Percentiles rank a stretch among this genome's conserved stretches.
These are phyloP conservation scores for Atlantisia rogersi DNA, from an alignment of 2,113 vertebrate species.

Conservation along the genomic window DNA sequence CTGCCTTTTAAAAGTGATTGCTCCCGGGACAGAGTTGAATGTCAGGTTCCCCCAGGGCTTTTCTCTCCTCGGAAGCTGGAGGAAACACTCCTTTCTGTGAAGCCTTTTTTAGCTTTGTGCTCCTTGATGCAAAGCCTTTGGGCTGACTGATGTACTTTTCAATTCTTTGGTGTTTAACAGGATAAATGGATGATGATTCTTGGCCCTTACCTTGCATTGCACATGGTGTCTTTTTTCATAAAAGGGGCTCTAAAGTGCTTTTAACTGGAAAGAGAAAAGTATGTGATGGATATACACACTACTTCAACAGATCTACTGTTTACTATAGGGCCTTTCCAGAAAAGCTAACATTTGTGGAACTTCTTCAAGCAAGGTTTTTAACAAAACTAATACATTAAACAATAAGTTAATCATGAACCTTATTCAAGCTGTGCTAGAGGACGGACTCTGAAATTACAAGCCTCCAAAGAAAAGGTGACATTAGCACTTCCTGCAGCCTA, in stretches of 20 bases:
- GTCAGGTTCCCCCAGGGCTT: not conserved
- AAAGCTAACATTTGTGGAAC: conserved; percentile 65
- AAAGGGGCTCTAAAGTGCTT: not conserved
- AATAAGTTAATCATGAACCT: conserved; percentile 35
- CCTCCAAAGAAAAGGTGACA: conserved; percentile 49
- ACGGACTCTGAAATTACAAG: conserved; percentile 14
- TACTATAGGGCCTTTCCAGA: not conserved
- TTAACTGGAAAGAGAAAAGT: not conserved
- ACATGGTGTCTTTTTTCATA: not conserved
- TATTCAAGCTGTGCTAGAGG: not conserved
- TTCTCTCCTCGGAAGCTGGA: not conserved
- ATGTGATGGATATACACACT: not conserved
- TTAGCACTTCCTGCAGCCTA: conserved; percentile 33
- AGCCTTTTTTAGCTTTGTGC: not conserved
- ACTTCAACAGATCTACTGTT: conserved; percentile 2
- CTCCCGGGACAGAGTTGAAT: not conserved
- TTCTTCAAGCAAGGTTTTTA: conserved; percentile 37
- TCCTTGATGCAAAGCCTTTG: not conserved
- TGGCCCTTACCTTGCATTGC: not conserved
- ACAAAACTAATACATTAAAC: conserved; percentile 24
- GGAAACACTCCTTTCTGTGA: not conserved
- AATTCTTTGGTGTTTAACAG: not conserved
- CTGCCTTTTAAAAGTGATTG: not conserved
- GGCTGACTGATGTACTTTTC: not conserved
- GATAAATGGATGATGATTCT: not conserved